Evolutionary conservation across 2,797 vertebrate species (phyloP).

Genomic region (Sarcophilus harrisii): DNA sequence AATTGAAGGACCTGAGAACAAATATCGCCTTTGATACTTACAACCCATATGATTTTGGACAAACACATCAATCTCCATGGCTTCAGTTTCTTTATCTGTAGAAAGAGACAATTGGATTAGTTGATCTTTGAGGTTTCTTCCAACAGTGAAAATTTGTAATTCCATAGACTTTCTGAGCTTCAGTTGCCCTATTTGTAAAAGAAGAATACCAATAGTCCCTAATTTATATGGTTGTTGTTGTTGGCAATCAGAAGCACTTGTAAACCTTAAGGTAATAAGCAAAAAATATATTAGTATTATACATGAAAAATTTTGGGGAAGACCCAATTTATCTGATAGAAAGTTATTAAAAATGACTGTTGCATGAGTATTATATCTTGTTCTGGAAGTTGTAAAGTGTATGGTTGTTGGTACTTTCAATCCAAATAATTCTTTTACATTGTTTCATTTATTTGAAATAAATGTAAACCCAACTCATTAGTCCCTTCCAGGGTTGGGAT

Average conservation of each 20-base stretch:
- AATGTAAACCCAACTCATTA: neutral
- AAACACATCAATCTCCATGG: neutral
- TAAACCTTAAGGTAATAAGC: neutral
- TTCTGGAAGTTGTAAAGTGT: neutral
- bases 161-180: neutral
- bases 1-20: neutral
- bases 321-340: neutral
- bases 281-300: neutral
- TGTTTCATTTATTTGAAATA: neutral
- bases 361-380: neutral
- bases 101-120: neutral
- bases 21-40: neutral
- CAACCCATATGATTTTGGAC: neutral
- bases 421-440: neutral
- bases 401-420: neutral
- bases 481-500: neutral
- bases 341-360: neutral
- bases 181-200: neutral
- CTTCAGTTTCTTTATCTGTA: neutral
- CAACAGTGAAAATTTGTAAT: neutral
- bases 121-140: neutral
- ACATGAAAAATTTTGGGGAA: neutral
- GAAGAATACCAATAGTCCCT: neutral
- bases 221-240: neutral
- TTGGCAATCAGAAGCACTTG: neutral